Percentiles rank a stretch among this genome's conserved stretches.
Conservation (phyloP, 2,113 vertebrate genomes). For the Lampris incognitus region DNA sequence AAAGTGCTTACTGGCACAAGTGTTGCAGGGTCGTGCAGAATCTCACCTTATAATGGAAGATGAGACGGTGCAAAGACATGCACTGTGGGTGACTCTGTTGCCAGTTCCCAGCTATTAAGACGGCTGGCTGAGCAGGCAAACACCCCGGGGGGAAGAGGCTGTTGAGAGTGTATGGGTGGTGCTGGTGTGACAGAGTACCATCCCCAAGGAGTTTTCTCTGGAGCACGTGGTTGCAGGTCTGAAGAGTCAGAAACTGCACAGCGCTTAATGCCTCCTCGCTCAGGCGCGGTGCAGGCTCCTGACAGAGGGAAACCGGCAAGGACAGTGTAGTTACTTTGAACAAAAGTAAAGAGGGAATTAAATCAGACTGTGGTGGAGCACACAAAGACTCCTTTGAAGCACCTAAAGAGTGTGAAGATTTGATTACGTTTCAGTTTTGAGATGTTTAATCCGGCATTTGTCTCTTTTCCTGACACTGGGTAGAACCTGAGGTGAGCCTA, state of each 20-base stretch:
- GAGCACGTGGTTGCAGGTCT: not conserved
- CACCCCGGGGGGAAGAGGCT: constrained; percentile 46
- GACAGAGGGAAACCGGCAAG: not conserved
- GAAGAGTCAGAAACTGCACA: not conserved
- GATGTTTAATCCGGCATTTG: too few relatives aligned
- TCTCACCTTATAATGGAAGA: constrained; percentile 20
- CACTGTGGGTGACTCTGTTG: constrained; percentile 40
- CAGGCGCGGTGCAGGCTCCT: not conserved
- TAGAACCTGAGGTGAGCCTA: too few relatives aligned
- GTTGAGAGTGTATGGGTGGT: constrained; percentile 49
- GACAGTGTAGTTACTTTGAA: not conserved
- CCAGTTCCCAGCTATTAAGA: constrained; percentile 50
- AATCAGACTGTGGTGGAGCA: not conserved
- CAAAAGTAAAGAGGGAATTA: constrained; percentile 22
- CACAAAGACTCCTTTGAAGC: not conserved
- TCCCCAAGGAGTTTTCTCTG: constrained; percentile 24
- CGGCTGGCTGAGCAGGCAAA: constrained; percentile 54
- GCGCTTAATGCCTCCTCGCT: constrained; percentile 14
- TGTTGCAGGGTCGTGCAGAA: not conserved
- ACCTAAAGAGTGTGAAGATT: too few relatives aligned
- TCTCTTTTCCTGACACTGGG: too few relatives aligned
- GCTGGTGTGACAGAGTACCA: constrained; percentile 7
- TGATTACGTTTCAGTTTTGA: too few relatives aligned
- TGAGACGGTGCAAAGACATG: constrained; percentile 39
- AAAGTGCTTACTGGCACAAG: constrained; percentile 46